Evolutionary conservation across 2,888 invertebrate species (phyloP).

Genomic region (Andricus curvator): DNA sequence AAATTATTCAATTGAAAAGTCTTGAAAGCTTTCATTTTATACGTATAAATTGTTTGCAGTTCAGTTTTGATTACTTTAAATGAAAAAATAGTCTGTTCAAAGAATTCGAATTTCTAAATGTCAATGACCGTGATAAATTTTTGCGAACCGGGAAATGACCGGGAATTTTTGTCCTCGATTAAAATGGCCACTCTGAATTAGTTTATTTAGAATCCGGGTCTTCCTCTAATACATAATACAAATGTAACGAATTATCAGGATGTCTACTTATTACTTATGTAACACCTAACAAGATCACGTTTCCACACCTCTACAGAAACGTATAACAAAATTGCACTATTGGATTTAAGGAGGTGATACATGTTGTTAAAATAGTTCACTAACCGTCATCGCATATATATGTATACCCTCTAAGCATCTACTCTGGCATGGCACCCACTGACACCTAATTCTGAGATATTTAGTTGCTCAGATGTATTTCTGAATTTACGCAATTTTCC

Average conservation of each 20-base stretch:
- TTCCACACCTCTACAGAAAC: not conserved
- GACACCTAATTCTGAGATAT: conserved; percentile 32
- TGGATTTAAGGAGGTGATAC: not conserved
- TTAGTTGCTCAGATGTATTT: conserved; percentile 24
- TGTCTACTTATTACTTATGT: not conserved
- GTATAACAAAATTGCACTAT: not conserved
- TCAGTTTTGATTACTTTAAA: too few species aligned
- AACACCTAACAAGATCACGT: not conserved
- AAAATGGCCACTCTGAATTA: too few species aligned
- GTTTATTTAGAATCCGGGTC: too few species aligned
- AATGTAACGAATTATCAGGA: not conserved
- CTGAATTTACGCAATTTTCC: conserved; percentile 7
- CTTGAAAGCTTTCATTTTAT: too few species aligned
- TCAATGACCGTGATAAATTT: too few species aligned
- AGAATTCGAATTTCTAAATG: too few species aligned
- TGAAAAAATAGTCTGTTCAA: too few species aligned
- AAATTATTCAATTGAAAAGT: too few species aligned
- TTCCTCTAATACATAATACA: too few species aligned
- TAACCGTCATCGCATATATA: not conserved
- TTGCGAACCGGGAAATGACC: too few species aligned
- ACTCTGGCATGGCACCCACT: not conserved
- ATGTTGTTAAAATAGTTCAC: conserved; percentile 7
- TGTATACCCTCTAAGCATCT: not conserved
- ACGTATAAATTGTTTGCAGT: too few species aligned
- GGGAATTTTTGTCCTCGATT: too few species aligned